Evolutionary conservation across 2,888 invertebrate genomes (phyloP), one percentile per base, ranked within the genome.

Genomic region (Kryphioiulus occultus): DNA sequence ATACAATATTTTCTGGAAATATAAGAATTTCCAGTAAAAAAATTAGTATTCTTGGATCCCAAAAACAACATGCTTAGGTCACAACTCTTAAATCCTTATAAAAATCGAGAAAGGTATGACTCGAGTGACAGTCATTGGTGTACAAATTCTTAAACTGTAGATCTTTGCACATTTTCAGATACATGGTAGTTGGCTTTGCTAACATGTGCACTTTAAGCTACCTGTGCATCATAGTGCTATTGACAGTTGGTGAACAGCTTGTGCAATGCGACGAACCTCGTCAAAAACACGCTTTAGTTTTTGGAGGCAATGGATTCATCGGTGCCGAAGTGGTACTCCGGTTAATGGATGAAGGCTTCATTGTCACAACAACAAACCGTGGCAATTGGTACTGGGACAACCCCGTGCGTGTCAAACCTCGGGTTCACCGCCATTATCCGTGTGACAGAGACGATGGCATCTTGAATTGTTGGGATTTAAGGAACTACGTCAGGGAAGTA

Each of bases 221-320:
- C 12, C 12, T 78, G 15, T 22, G 78, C 78, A 78, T 30, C 30
- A 10, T 78, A 15, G 78, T 78, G 78, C 30, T 78, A 10, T 30
- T 78, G 17, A 78, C 9, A 30, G 26, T 78, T 15, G 30, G 26
- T 26, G 0, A 2, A 5, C 78, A 44, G 85, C 2, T 39, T 12
- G 26, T 85, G 26, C n/a, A 85, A 39, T 35, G 85, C 12, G 85
- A 85, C 1, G 85, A 85, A 42, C 85, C 42, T 39, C 32, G 85
- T 15, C 88, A 87, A 39, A 87, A 87, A 42, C 59, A 85, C 15
- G 89, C 91, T 53, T 88, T 92, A 19, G 91, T 92, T 7, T 92
- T 93, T 88, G 93, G 93, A 44, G 93, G 93, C 26, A 93, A 93
- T 89, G 93, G 93, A 10, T 92, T 93, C 88, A 91, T 93, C 19